Evolutionary conservation across 2,797 vertebrate genomes (phyloP), one percentile per base, ranked within the genome.

Genomic region (Enteromius radiatus): DNA sequence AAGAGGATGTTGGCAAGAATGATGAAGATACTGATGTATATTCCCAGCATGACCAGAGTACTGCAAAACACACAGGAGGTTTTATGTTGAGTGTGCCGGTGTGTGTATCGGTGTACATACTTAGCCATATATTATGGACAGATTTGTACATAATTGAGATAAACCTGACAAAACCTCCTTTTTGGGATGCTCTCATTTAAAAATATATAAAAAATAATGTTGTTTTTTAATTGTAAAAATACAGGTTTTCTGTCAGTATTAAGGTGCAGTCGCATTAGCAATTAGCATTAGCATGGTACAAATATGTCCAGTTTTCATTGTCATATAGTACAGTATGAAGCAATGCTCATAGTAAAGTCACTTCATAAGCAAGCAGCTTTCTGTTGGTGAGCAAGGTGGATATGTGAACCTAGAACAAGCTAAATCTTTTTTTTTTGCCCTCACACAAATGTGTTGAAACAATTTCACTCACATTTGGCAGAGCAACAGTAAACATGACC

Each of bases 1-100:
- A 98, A 96, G 88, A 97, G 95, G 84, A 96, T 96, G 93, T 94
- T 89, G 86, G 93, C 92, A 67, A 98, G 91, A 89, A 98, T 95
- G 88, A 98, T 89, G 91, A 97, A 98, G 92, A 96, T 95, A 88
- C 93, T 89, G 70, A 96, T 91, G 82, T 97, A 97, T 91, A 96
- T 92, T 7, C 96, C 96, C 86, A 98, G 93, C 96, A 97, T 97
- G 91, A 97, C 92, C 0, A 92, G 90, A 69, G 97, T 97, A 91
- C 97, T 98, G 93, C n/a, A 81, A 84, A 65, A 33, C 2, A 76
- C 33, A 78, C 31, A 17, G 11, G 15, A 6, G 23, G 33, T 71
- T 4, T 33, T 4, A 45, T 8, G 47, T 54, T 23, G 0, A 54
- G 21, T 49, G 36, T 33, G 26, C 45, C 23, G 15, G 56, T 77